phyloP scores from a whole-genome alignment of 2,797 vertebrate species.

The Serranus cabrilla region DNA sequence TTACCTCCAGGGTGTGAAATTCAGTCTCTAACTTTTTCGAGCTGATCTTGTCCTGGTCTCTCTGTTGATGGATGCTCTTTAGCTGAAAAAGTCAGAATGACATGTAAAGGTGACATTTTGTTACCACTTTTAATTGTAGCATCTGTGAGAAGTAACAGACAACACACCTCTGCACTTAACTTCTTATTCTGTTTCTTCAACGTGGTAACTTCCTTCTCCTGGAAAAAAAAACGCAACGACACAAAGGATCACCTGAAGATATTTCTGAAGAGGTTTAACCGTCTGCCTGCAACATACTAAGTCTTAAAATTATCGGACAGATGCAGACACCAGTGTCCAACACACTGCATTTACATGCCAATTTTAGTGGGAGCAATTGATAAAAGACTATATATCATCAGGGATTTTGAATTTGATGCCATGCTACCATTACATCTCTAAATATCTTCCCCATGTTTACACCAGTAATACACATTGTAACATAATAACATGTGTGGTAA shows the following conservation, averaged over 20 bases:
- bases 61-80: constrained; percentile 46
- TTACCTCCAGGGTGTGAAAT: constrained; percentile 64
- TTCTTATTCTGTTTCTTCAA: constrained; percentile 63
- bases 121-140: neutral
- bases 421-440: neutral
- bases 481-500: constrained; percentile 3
- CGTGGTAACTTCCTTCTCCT: constrained; percentile 60
- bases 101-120: neutral
- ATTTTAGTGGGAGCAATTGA: too few species aligned
- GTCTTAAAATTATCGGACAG: too few species aligned
- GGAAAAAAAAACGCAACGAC: constrained; percentile 6
- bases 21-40: constrained; percentile 35
- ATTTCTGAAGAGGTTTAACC: neutral
- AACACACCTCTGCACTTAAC: constrained; percentile 56
- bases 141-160: neutral
- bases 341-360: too few species aligned
- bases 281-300: neutral
- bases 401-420: neutral
- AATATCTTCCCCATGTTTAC: neutral
- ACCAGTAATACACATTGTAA: neutral
- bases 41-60: constrained; percentile 47
- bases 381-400: neutral
- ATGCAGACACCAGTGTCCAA: too few species aligned
- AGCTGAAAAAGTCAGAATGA: constrained; percentile 50
- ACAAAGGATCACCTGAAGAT: neutral